A percentile compares a stretch with the other conserved stretches of the same genome.
phyloP scores from a whole-genome alignment of 2,113 vertebrate species.

The Sander vitreus region DNA sequence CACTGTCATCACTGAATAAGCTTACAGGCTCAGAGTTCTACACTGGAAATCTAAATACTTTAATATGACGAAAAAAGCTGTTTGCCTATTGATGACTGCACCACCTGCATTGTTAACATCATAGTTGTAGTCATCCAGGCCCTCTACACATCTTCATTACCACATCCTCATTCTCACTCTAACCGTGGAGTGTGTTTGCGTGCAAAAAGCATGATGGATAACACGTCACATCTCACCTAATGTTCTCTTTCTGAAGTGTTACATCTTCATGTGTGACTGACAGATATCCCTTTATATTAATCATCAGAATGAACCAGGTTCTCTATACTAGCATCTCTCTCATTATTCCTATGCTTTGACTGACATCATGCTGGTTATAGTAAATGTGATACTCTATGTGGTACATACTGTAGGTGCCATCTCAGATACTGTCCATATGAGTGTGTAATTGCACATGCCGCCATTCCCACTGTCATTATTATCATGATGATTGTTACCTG shows the following conservation, averaged over 20 bases:
- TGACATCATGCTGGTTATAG: constrained; percentile 2
- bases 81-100: constrained; percentile 25
- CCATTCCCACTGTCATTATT: constrained; percentile 1
- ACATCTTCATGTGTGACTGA: constrained; percentile 11
- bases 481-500: constrained; percentile 28
- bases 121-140: constrained; percentile 18
- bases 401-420: constrained; percentile 17
- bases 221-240: constrained; percentile 4
- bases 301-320: constrained; percentile 23
- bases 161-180: neutral
- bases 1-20: constrained; percentile 12
- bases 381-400: constrained; percentile 14
- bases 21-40: constrained; percentile 24
- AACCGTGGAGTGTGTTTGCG: constrained; percentile 9
- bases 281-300: constrained; percentile 36
- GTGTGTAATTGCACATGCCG: constrained; percentile 18
- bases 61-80: constrained; percentile 37
- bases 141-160: constrained; percentile 17
- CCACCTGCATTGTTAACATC: constrained; percentile 17
- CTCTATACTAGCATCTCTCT: constrained; percentile 12
- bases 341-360: constrained; percentile 6
- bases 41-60: constrained; percentile 25
- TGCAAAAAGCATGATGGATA: constrained; percentile 21
- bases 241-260: neutral
- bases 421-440: constrained; percentile 19